phyloP scores from a whole-genome alignment of 2,113 vertebrate genomes.

The Trogon surrucura region DNA sequence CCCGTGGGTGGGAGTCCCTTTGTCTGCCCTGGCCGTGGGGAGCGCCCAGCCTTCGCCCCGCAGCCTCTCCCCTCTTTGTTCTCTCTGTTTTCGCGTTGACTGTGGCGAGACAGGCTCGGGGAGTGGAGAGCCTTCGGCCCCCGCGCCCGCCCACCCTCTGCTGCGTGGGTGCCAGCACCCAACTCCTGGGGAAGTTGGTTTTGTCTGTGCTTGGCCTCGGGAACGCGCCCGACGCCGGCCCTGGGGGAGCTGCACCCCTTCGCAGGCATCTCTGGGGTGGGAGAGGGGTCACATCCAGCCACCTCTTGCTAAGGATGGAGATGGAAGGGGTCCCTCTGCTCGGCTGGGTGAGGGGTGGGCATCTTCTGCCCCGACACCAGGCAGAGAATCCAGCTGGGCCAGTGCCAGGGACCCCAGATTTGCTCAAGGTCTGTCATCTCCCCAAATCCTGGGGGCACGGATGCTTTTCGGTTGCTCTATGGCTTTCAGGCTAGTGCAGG shows the following conservation, averaged over 20 bases:
- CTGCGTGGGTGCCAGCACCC: background rate
- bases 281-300: background rate
- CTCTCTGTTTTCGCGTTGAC: background rate
- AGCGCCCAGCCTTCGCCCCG: background rate
- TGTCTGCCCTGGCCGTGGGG: background rate
- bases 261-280: rapidly evolving
- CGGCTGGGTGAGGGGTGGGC: background rate
- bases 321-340: background rate
- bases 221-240: rapidly evolving
- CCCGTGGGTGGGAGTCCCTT: background rate
- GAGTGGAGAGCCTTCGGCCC: background rate
- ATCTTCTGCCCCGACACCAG: too few species aligned
- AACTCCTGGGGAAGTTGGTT: background rate
- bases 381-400: background rate
- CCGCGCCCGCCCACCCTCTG: background rate
- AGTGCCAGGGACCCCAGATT: background rate
- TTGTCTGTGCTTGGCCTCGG: background rate
- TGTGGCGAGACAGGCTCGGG: background rate
- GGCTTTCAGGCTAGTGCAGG: background rate
- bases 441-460: rapidly evolving
- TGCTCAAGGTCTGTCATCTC: background rate
- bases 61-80: constrained; percentile 37
- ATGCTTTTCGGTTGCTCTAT: background rate
- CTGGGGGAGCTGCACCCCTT: background rate
- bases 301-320: background rate